phyloP scores from a whole-genome alignment of 2,888 invertebrate species.

The Helleia helle region DNA sequence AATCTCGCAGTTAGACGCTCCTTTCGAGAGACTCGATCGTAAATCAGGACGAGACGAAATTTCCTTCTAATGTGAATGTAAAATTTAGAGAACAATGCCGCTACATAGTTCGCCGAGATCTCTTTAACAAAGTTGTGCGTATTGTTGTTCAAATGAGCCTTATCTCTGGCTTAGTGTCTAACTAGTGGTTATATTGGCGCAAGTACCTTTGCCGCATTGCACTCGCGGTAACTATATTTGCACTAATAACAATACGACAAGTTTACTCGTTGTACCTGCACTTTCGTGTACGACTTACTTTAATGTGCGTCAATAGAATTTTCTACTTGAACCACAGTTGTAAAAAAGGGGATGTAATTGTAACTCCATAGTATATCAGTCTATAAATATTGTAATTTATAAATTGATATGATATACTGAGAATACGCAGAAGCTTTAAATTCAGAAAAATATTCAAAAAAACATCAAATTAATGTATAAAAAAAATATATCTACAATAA shows the following conservation, averaged over 20 bases:
- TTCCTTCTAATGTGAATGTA: conserved; percentile 56
- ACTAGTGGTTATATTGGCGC: conserved; percentile 13
- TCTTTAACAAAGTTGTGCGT: conserved; percentile 41
- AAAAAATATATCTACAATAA: too few relatives aligned
- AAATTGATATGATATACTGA: too few relatives aligned
- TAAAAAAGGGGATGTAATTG: too few relatives aligned
- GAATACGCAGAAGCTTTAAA: too few relatives aligned
- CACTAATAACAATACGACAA: conserved; percentile 15
- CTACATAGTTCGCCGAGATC: conserved; percentile 37
- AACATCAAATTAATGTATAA: too few relatives aligned
- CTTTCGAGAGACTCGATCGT: conserved; percentile 41
- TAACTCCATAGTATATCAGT: too few relatives aligned
- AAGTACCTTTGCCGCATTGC: conserved; percentile 15
- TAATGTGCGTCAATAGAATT: conserved; percentile 9
- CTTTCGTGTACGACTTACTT: conserved; percentile 8
- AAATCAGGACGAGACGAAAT: conserved; percentile 56
- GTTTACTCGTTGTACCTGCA: conserved; percentile 12
- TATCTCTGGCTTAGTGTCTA: conserved; percentile 27
- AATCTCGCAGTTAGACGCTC: conserved; percentile 50
- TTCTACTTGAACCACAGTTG: background rate
- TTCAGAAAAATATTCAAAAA: too few relatives aligned
- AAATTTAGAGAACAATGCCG: conserved; percentile 52
- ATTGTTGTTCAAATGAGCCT: conserved; percentile 39
- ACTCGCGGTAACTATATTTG: conserved; percentile 18
- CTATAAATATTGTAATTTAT: too few relatives aligned